phyloP scores from a whole-genome alignment of 2,797 vertebrate species.

The Brachyrhaphis roseni region DNA sequence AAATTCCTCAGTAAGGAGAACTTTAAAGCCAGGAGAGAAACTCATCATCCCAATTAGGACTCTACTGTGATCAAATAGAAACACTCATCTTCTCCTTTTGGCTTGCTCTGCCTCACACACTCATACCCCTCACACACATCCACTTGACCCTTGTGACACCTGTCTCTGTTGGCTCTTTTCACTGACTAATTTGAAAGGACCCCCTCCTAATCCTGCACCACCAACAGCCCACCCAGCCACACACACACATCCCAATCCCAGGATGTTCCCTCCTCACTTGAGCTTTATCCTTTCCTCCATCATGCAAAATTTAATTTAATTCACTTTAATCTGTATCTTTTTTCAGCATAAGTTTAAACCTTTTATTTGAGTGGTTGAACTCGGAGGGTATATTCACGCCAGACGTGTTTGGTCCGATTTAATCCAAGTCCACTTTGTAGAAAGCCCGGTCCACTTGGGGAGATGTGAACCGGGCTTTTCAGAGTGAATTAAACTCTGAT shows the following conservation, averaged over 20 bases:
- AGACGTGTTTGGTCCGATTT: too few relatives aligned
- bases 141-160: conserved; percentile 45
- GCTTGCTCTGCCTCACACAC: conserved; percentile 17
- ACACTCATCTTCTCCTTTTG: conserved; percentile 25
- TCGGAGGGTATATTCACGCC: not conserved
- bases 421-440: too few relatives aligned
- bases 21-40: conserved; percentile 24
- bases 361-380: not conserved
- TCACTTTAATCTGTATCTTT: not conserved
- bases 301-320: not conserved
- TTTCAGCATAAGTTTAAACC: not conserved
- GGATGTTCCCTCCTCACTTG: not conserved
- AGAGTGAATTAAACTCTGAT: too few relatives aligned
- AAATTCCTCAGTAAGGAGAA: not conserved
- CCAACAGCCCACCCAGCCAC: conserved; percentile 8
- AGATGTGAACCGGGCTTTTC: too few relatives aligned
- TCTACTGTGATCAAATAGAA: conserved; percentile 59
- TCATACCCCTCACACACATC: conserved; percentile 3
- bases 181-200: conserved; percentile 41
- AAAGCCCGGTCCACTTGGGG: too few relatives aligned
- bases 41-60: conserved; percentile 49
- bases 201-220: conserved; percentile 38
- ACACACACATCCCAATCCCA: not conserved
- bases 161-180: conserved; percentile 59
- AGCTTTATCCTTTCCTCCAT: not conserved